These are phyloP conservation scores for Carassius auratus DNA, from an alignment of 2,113 vertebrate species.

Conservation along the genomic window DNA sequence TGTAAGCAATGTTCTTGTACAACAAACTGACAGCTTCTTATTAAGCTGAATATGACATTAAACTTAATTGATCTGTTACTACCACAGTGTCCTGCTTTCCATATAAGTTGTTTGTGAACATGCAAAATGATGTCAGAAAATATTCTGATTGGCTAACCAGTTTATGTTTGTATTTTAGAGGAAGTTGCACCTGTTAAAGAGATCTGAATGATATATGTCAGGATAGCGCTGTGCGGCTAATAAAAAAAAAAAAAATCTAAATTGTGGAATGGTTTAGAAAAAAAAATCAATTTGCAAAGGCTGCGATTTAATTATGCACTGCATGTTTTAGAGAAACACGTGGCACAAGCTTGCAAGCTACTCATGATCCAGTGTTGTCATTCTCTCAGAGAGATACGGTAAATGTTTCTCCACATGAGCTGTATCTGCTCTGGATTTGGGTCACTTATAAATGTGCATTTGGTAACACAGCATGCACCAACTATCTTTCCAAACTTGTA, in stretches of 20 bases:
- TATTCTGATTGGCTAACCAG: too few species aligned
- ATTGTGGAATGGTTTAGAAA: too few species aligned
- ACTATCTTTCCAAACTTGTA: background rate
- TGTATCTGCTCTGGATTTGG: background rate
- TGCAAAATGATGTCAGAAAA: too few species aligned
- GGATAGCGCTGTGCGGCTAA: too few species aligned
- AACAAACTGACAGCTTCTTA: background rate
- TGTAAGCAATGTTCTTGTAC: background rate
- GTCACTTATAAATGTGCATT: background rate
- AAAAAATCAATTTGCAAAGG: too few species aligned
- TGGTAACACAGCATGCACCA: background rate
- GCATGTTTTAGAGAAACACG: too few species aligned
- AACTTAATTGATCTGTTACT: background rate
- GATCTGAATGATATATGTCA: too few species aligned
- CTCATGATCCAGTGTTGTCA: background rate
- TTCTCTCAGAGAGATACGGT: background rate
- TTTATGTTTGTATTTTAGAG: too few species aligned
- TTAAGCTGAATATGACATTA: background rate
- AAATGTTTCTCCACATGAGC: background rate
- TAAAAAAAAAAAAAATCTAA: too few species aligned
- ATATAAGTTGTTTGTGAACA: background rate
- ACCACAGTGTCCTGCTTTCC: background rate
- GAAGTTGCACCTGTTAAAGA: too few species aligned
- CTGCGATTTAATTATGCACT: too few species aligned
- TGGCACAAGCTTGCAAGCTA: background rate